Percentiles rank a stretch among this genome's conserved stretches.
These are phyloP conservation scores for Frieseomelitta varia DNA, from an alignment of 1,140 invertebrate species.

Conservation along the genomic window DNA sequence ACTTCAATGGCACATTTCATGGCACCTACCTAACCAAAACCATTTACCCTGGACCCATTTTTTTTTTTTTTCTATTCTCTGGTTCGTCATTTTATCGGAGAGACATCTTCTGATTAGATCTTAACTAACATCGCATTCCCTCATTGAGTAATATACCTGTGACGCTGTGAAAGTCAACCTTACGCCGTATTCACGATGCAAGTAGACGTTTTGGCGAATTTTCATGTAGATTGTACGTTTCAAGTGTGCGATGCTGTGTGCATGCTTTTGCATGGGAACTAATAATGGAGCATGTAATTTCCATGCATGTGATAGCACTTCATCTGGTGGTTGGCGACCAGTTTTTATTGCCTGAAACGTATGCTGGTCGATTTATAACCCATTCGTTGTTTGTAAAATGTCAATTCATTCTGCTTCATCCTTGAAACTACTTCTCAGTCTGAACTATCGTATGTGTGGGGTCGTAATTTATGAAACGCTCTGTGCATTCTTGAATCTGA, in stretches of 20 bases:
- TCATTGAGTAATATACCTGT: not conserved
- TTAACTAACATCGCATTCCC: conserved; percentile 34
- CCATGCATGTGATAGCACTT: not conserved
- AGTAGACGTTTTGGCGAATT: not conserved
- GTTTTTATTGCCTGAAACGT: not conserved
- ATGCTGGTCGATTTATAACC: not conserved
- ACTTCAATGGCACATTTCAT: not conserved
- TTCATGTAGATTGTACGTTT: not conserved
- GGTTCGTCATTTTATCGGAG: not conserved
- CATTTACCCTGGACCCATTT: not conserved
- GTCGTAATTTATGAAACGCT: not conserved
- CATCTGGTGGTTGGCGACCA: not conserved
- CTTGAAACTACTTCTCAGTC: not conserved
- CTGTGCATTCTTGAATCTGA: not conserved
- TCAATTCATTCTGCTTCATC: not conserved
- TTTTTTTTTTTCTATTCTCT: no score
- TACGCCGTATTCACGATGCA: not conserved
- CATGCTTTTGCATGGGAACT: not conserved
- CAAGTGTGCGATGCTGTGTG: not conserved
- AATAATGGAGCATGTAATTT: not conserved
- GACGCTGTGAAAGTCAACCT: not conserved
- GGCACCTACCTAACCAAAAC: not conserved
- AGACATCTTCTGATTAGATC: no score
- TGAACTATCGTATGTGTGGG: not conserved
- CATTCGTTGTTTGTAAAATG: not conserved